Evolutionary conservation across 2,888 invertebrate species (phyloP).

Genomic region (Callyntrura sp.): DNA sequence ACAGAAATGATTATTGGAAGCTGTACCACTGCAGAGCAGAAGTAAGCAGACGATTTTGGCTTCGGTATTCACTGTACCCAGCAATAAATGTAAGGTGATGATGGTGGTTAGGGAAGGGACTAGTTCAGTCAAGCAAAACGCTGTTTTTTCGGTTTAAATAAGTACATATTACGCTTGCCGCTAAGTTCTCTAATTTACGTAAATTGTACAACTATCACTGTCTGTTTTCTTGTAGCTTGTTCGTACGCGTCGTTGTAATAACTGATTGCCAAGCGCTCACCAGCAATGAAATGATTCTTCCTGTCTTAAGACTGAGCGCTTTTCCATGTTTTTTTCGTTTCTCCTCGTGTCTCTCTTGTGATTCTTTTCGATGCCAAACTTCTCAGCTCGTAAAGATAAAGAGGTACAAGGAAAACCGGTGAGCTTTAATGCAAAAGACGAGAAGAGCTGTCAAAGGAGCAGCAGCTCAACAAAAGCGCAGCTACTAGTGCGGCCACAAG

Average conservation of each 20-base stretch:
- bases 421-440: slow-evolving; percentile 71
- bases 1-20: slow-evolving; percentile 56
- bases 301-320: slow-evolving; percentile 58
- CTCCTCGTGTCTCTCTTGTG: slow-evolving; percentile 29
- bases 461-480: too few species aligned
- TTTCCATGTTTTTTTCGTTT: slow-evolving; percentile 74
- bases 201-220: slow-evolving; percentile 43
- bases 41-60: slow-evolving; percentile 29
- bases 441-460: neutral
- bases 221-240: neutral
- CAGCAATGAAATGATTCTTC: slow-evolving; percentile 37
- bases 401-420: slow-evolving; percentile 68
- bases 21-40: slow-evolving; percentile 20
- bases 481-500: neutral
- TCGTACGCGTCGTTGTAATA: neutral
- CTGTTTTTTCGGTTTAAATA: too few species aligned
- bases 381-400: slow-evolving; percentile 76
- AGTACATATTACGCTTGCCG: slow-evolving; percentile 31
- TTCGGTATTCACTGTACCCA: neutral
- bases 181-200: slow-evolving; percentile 42
- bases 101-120: too few species aligned
- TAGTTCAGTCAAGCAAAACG: too few species aligned
- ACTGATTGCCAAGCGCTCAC: neutral
- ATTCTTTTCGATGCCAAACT: slow-evolving; percentile 43
- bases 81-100: neutral